A percentile compares a stretch with the other conserved stretches of the same genome.
These are phyloP conservation scores for Garrulus glandarius DNA, from an alignment of 2,797 vertebrate species.

Conservation along the genomic window DNA sequence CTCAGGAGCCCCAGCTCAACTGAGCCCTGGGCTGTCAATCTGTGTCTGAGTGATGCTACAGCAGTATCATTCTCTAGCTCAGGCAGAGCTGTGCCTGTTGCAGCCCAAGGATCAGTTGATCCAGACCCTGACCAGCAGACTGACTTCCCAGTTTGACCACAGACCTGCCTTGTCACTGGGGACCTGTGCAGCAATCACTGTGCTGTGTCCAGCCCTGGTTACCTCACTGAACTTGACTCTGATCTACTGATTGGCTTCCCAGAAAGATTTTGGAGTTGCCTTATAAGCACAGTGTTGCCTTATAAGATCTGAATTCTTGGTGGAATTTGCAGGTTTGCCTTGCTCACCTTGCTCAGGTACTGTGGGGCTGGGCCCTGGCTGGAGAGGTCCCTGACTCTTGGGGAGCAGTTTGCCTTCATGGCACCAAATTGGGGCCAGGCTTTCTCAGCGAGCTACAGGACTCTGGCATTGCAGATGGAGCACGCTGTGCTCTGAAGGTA, in stretches of 20 bases:
- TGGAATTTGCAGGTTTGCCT: neutral
- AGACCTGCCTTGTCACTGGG: neutral
- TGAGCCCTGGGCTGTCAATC: neutral
- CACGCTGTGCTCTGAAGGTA: fast-evolving
- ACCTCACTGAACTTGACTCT: neutral
- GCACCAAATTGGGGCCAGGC: fast-evolving
- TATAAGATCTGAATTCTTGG: neutral
- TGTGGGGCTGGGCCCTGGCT: neutral
- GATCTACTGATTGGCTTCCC: neutral
- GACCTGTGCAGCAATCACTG: neutral
- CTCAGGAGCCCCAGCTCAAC: neutral
- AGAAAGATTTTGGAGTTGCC: neutral
- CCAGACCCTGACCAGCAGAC: neutral
- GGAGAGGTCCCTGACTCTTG: neutral
- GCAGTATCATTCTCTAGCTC: neutral
- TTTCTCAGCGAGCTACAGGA: neutral
- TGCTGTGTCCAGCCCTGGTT: neutral
- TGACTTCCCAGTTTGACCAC: neutral
- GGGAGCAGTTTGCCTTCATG: neutral
- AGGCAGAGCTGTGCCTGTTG: neutral
- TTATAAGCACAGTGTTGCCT: neutral
- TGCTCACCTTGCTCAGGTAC: neutral
- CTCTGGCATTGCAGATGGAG: neutral
- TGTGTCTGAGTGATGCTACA: neutral
- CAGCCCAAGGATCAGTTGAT: neutral